Base-by-base conservation (phyloP, 2,888 invertebrate genomes). In the Chrysolina haemoptera region DNA sequence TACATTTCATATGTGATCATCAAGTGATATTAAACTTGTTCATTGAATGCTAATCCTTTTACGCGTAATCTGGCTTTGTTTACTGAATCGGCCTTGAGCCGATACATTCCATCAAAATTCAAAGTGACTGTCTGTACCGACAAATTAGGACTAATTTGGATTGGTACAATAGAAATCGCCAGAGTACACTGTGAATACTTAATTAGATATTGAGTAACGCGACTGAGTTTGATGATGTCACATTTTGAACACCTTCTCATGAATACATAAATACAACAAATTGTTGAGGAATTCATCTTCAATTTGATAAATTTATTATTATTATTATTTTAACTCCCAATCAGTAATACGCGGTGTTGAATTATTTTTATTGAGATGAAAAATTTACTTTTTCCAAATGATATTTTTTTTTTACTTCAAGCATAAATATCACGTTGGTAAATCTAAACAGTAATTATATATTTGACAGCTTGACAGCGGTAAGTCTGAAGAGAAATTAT, bases 121-220 rank as follows among this genome's bases (percentile, higher is more conserved):
- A 59, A 59, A 22, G 35, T 27, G 59, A 59, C 59, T 27, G n/a
- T 10, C 14, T 27, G 2, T 59, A 59, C 14, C 59, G n/a, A 59
- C 35, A 35, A 59, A 59, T 59, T 59, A 27, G 16, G 35, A 59
- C 59, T 59, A 59, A 59, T 59, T 59, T 59, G 59, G 59, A 22
- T 59, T 59, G 9, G 35, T 59, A 27, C 35, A 59, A 35, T 59
- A 35, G 59, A 59, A 59, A 59, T 59, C 59, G 11, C 6, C 20
- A 53, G 16, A 59, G 27, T 59, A 27, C 59, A 35, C 35, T 35
- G 0, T n/a, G 59, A 22, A 59, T 59, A 59, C 59, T 9, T 59
- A 59, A 59, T 5, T n/a, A 27, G 16, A n/a, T 16, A 59, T 59
- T 59, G n/a, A 35, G 22, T 16, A 59, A 59, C 11, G 4, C 53